Percentiles rank a stretch among this genome's conserved stretches.
Evolutionary conservation across 1,140 invertebrate genomes (phyloP).

Genomic region (Drosophila triauraria): DNA sequence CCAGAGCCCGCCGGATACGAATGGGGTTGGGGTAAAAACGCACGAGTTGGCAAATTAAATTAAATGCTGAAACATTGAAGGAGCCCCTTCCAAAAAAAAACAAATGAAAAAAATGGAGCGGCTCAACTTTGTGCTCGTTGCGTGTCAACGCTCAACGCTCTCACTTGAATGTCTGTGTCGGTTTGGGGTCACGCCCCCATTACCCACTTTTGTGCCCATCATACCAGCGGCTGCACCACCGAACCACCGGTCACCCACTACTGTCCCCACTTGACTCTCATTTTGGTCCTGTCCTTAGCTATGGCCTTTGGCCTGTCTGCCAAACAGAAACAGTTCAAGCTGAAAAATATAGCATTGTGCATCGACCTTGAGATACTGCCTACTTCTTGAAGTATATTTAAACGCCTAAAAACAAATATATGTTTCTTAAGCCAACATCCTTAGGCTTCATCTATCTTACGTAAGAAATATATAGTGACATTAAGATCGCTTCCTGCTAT

Average conservation of each 20-base stretch:
- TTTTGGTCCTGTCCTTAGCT: conserved; percentile 33
- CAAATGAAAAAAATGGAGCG: conserved; percentile 16
- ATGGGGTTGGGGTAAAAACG: conserved; percentile 16
- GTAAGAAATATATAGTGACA: no score
- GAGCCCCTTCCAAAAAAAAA: conserved; percentile 7
- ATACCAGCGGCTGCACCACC: conserved; percentile 11
- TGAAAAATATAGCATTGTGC: neutral
- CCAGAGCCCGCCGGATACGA: neutral
- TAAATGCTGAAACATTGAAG: conserved; percentile 63
- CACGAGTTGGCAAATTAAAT: conserved; percentile 77
- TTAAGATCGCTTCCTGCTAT: no score
- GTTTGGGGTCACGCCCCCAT: conserved; percentile 74
- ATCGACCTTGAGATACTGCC: neutral
- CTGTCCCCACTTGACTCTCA: conserved; percentile 41
- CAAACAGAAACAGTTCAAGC: conserved; percentile 49
- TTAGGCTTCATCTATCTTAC: no score
- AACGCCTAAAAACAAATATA: no score
- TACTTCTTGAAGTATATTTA: no score
- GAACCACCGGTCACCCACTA: conserved; percentile 5
- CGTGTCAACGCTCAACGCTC: conserved; percentile 77
- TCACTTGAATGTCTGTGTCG: conserved; percentile 76
- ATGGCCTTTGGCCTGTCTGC: conserved; percentile 53
- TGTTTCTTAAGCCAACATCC: no score
- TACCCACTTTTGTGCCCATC: conserved; percentile 36
- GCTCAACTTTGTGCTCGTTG: conserved; percentile 51